phyloP scores from a whole-genome alignment of 2,797 vertebrate genomes.

The Gila robusta region DNA sequence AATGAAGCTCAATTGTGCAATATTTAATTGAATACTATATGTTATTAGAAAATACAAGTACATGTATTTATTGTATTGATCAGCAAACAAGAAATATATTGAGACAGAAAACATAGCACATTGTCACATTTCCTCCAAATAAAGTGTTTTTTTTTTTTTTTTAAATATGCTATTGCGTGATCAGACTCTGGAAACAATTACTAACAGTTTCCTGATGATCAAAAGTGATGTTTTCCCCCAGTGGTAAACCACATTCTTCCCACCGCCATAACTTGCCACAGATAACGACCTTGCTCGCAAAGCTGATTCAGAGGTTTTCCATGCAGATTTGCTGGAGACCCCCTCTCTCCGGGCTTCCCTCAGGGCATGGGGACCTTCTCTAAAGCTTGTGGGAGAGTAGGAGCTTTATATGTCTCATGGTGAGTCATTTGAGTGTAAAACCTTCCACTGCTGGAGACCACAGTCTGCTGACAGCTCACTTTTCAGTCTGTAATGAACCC shows the following conservation, averaged over 20 bases:
- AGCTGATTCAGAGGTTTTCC: conserved; percentile 38
- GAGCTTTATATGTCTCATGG: conserved; percentile 45
- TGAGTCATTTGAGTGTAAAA: conserved; percentile 42
- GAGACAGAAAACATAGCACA: background rate
- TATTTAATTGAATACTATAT: background rate
- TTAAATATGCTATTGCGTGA: background rate
- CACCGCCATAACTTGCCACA: conserved; percentile 23
- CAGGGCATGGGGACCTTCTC: conserved; percentile 9
- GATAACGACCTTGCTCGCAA: conserved; percentile 13
- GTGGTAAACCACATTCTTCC: conserved; percentile 27
- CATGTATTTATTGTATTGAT: background rate
- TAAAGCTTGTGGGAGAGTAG: conserved; percentile 16
- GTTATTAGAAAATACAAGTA: background rate
- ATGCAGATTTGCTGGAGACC: conserved; percentile 49
- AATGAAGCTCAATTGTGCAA: background rate
- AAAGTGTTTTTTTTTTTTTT: background rate
- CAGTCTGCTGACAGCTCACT: conserved; percentile 49
- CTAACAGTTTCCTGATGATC: background rate
- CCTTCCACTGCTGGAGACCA: conserved; percentile 40
- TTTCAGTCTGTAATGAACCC: conserved; percentile 42
- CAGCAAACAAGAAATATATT: background rate
- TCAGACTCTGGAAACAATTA: conserved; percentile 22
- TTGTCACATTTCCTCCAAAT: conserved; percentile 1
- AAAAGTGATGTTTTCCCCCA: conserved; percentile 25
- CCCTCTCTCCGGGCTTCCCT: conserved; percentile 20